These are phyloP conservation scores for Trematomus bernacchii DNA, from an alignment of 2,797 vertebrate species.

Conservation along the genomic window DNA sequence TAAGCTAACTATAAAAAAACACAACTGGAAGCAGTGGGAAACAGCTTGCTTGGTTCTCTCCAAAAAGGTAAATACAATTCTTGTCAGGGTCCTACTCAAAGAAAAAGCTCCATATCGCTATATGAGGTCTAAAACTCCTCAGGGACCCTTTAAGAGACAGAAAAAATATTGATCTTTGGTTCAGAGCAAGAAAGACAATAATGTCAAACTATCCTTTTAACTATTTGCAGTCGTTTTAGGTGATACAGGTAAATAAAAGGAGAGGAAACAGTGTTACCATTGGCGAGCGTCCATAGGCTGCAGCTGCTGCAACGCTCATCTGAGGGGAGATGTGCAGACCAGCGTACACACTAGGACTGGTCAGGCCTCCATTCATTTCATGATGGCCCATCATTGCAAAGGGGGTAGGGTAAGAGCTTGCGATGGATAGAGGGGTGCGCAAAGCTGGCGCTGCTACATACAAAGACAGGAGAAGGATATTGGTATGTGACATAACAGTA, in stretches of 20 bases:
- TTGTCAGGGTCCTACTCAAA: not conserved
- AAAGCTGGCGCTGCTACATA: conserved; percentile 89
- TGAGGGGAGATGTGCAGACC: conserved; percentile 98
- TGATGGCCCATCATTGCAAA: conserved; percentile 98
- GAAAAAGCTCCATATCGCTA: not conserved
- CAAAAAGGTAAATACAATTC: not conserved
- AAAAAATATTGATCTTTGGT: conserved; percentile 8
- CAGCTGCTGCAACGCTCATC: conserved; percentile 95
- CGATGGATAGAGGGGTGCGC: conserved; percentile 96
- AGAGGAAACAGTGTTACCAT: conserved; percentile 84
- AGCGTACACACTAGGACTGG: conserved; percentile 95
- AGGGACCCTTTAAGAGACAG: conserved; percentile 17
- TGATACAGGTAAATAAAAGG: conserved; percentile 2
- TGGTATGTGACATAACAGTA: conserved; percentile 26
- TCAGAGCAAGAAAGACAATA: not conserved
- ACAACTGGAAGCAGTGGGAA: not conserved
- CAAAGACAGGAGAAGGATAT: conserved; percentile 43
- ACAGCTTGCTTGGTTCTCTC: not conserved
- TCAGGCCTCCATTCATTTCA: conserved; percentile 95
- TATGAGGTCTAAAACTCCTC: conserved; percentile 6
- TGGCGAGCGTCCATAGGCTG: conserved; percentile 94
- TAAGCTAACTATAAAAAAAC: no score
- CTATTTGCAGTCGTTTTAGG: conserved; percentile 12
- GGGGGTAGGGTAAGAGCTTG: conserved; percentile 94
- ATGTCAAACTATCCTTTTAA: conserved; percentile 26